Percentiles rank a stretch among this genome's conserved stretches.
These are phyloP conservation scores for Drosophila mercatorum DNA, from an alignment of 2,888 invertebrate species.

Conservation along the genomic window DNA sequence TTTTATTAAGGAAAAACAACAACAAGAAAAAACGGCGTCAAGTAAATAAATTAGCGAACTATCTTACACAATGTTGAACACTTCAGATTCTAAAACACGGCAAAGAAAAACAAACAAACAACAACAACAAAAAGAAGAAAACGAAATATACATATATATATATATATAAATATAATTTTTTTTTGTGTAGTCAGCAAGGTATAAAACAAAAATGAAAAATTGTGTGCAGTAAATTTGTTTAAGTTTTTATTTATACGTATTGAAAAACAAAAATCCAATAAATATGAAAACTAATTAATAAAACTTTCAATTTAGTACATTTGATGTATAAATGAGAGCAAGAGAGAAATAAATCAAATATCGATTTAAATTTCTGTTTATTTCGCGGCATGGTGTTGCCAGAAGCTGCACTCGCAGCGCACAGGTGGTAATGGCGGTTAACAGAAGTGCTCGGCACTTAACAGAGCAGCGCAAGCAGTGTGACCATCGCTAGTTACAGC, in stretches of 20 bases:
- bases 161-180: conserved; percentile 53
- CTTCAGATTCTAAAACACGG: conserved; percentile 65
- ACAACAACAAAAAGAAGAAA: conserved; percentile 11
- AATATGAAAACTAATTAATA: conserved; percentile 55
- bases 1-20: conserved; percentile 41
- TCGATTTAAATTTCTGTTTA: conserved; percentile 33
- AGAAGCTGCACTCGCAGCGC: conserved; percentile 8
- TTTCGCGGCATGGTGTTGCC: conserved; percentile 27
- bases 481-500: conserved; percentile 23
- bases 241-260: conserved; percentile 81
- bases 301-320: conserved; percentile 51
- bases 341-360: conserved; percentile 46
- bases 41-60: conserved; percentile 61
- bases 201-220: conserved; percentile 57
- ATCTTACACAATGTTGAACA: conserved; percentile 73
- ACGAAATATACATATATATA: conserved; percentile 45
- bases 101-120: conserved; percentile 35
- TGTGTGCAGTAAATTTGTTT: conserved; percentile 78
- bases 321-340: conserved; percentile 46
- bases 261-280: conserved; percentile 55
- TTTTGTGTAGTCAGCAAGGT: conserved; percentile 74
- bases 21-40: conserved; percentile 43
- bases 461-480: conserved; percentile 23
- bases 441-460: conserved; percentile 31
- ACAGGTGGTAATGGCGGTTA: neutral